These are phyloP conservation scores for Diuraphis noxia DNA, from an alignment of 1,140 invertebrate genomes.

Conservation along the genomic window DNA sequence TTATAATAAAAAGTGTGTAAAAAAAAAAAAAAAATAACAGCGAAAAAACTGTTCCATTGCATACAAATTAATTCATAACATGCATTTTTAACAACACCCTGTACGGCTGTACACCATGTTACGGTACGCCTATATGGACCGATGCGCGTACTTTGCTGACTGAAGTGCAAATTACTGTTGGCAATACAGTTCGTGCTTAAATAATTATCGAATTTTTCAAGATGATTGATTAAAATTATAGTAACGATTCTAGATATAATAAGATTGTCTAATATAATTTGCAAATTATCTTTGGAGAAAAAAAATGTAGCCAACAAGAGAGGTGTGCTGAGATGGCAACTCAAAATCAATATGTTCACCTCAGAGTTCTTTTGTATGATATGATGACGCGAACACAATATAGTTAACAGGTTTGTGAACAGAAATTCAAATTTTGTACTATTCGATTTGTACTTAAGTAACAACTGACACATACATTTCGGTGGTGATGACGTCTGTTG, in stretches of 20 bases:
- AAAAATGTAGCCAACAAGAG: neutral
- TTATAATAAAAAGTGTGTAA: too few species aligned
- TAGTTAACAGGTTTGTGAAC: neutral
- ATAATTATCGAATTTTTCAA: too few species aligned
- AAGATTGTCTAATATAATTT: neutral
- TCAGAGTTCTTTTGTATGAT: neutral
- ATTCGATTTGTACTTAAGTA: too few species aligned
- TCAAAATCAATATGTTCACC: neutral
- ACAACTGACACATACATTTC: too few species aligned
- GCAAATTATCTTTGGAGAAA: neutral
- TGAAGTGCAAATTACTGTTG: too few species aligned
- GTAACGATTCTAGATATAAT: neutral
- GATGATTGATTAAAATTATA: neutral
- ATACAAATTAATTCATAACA: too few species aligned
- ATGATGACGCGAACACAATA: neutral
- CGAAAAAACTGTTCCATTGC: too few species aligned
- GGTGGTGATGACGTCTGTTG: neutral
- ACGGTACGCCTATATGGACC: too few species aligned
- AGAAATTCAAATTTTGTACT: neutral
- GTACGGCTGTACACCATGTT: too few species aligned
- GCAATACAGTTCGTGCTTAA: neutral
- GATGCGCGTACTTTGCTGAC: too few species aligned
- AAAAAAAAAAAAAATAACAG: too few species aligned
- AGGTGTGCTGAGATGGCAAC: neutral
- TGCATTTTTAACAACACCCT: too few species aligned